Conservation (phyloP, 2,797 vertebrate species). For the Muscicapa striata region DNA sequence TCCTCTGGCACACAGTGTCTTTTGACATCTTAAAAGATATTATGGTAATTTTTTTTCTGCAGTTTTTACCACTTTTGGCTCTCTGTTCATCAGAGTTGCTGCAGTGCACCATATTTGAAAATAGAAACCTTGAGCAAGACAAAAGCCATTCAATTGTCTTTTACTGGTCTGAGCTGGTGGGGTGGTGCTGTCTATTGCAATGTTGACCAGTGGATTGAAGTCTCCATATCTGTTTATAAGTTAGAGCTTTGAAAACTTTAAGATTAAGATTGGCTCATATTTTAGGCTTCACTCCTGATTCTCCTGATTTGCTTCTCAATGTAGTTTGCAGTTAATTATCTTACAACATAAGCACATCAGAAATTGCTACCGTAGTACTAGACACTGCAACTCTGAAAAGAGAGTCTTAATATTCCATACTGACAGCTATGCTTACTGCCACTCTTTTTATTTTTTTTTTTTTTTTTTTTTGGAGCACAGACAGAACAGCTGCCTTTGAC, state of each 20-base stretch:
- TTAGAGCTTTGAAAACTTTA: neutral
- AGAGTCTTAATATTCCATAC: neutral
- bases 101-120: neutral
- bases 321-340: neutral
- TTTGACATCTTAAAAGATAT: neutral
- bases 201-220: neutral
- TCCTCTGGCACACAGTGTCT: neutral
- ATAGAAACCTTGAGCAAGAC: neutral
- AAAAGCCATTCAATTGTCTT: neutral
- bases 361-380: neutral
- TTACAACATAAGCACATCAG: neutral
- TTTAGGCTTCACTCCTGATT: neutral
- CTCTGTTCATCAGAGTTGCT: neutral
- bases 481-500: constrained; percentile 50
- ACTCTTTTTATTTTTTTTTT: neutral
- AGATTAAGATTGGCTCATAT: neutral
- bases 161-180: neutral
- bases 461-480: neutral
- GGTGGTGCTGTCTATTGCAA: neutral
- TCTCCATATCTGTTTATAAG: neutral
- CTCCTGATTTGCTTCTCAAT: neutral
- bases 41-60: neutral
- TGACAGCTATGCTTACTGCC: neutral
- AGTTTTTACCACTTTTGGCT: neutral
- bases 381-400: neutral